Evolutionary conservation across 2,113 vertebrate genomes (phyloP), one percentile per base, ranked within the genome.

Genomic region (Ammodytes marinus): DNA sequence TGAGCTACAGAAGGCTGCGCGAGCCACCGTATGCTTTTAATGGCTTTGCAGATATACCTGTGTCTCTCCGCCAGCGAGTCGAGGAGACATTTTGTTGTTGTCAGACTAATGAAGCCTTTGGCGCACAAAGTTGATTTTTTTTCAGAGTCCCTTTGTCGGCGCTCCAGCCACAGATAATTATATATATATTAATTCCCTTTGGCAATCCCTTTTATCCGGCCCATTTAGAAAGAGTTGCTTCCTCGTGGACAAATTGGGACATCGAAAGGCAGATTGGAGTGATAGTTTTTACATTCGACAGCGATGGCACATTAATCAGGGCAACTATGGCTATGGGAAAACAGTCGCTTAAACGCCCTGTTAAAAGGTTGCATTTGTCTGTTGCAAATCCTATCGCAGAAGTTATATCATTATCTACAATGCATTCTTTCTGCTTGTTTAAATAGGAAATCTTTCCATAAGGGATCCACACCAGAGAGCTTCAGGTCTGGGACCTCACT

Each of bases 151-250:
- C 79, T 92, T 92, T 90, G 88, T 91, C 87, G 79, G 88, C 55
- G 77, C 84, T 93, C 78, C 85, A 90, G 82, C 83, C 86, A 68
- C 89, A 92, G 88, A 93, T 93, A 92, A 92, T 92, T 93, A 90
- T 92, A 92, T 90, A 92, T 91, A 93, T 93, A n/a, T n/a, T 88
- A 88, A 91, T 79, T 84, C 86, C 82, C 85, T 74, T 91, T 91
- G 90, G 91, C 91, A 91, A 85, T 77, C 80, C 79, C 86, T 91
- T 91, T 93, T 93, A 89, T 92, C 86, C 87, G 72, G 82, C 88
- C 93, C 89, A 86, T 91, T 93, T 90, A 83, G 77, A 93, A 90
- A 90, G 80, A 85, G 69, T 84, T 88, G 87, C 89, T 86, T 87
- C 81, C 80, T 89, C 87, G 82, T 85, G 83, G 81, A 93, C 88